Base-by-base conservation (phyloP, 2,113 vertebrate genomes). In the Eudyptes chrysolophus region DNA sequence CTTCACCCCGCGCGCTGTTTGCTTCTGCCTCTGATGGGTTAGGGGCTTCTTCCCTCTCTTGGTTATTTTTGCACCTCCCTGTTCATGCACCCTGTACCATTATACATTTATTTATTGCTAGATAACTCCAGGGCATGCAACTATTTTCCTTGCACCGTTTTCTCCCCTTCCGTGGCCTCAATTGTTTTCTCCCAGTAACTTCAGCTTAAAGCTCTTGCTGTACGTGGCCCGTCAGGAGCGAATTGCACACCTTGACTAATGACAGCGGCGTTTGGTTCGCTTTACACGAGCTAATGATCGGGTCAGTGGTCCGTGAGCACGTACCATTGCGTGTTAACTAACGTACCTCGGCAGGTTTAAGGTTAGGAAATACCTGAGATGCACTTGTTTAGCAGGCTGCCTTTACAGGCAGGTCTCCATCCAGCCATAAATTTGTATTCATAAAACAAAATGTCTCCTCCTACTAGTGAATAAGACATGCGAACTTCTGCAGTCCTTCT, bases 231-330 rank as follows among this genome's bases (percentile, higher is more conserved):
- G 8, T 16, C 60, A 68, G 94, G 60, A 54, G 42, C 16, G 62
- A 78, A 42, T 27, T 10, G 6, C 52, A 13, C 42, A 6, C 20
- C 42, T 6, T 24, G 79, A 12, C 40, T 79, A 9, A 36, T 1
- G 40, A 24, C 30, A 30, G 69, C 1, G 1, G 51, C 0, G 7
- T n/a, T 77, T 60, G 24, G 32, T 60, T 89, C 40, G 87, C 58
- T 68, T 75, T 18, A 0, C 25, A 11, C 0, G 2, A 64, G 77
- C 58, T n/a, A 9, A 10, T 1, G 24, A 7, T 1, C 0, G 5
- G 46, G 24, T 5, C 58, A 25, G 61, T 6, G 32, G 10, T 11
- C 64, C 0, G 0, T 29, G 46, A 26, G 84, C 10, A 14, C 1
- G 2, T 7, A 11, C 11, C 16, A 1, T 7, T 20, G 46, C 1